Evolutionary conservation across 2,113 vertebrate genomes (phyloP).

Genomic region (Myanophis thanlyinensis): DNA sequence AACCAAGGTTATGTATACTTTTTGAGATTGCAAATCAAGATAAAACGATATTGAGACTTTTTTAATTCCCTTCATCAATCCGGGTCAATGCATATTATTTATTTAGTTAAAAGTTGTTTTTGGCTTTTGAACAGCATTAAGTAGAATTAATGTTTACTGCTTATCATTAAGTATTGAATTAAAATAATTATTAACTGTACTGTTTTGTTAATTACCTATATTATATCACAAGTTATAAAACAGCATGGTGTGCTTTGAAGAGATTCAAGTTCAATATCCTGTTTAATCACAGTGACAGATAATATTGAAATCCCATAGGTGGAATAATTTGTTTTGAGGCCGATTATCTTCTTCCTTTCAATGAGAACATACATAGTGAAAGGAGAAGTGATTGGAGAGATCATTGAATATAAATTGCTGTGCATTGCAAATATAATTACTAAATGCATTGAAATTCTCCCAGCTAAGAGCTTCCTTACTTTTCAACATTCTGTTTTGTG

Average conservation of each 20-base stretch:
- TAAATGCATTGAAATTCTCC: constrained; percentile 56
- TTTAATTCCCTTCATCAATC: neutral
- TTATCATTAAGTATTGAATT: constrained; percentile 16
- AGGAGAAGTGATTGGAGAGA: constrained; percentile 28
- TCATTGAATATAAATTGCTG: constrained; percentile 39
- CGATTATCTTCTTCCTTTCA: constrained; percentile 28
- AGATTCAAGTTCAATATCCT: constrained; percentile 52
- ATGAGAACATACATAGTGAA: constrained; percentile 39
- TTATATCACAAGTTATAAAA: constrained; percentile 49
- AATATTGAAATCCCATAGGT: constrained; percentile 52
- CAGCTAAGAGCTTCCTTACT: constrained; percentile 62
- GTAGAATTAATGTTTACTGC: constrained; percentile 11
- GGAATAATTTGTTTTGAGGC: constrained; percentile 47
- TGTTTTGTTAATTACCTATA: constrained; percentile 64
- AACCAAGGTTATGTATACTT: neutral
- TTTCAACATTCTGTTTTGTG: constrained; percentile 64
- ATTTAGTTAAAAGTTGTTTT: neutral
- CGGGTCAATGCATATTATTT: neutral
- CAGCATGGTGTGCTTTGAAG: constrained; percentile 56
- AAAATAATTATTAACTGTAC: constrained; percentile 14
- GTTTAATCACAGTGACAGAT: constrained; percentile 58
- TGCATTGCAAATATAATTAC: constrained; percentile 43
- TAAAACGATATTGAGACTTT: neutral
- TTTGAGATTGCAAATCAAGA: neutral
- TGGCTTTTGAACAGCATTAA: constrained; percentile 20